Evolutionary conservation across 2,888 invertebrate genomes (phyloP).

Genomic region (Caenorhabditis plicata): DNA sequence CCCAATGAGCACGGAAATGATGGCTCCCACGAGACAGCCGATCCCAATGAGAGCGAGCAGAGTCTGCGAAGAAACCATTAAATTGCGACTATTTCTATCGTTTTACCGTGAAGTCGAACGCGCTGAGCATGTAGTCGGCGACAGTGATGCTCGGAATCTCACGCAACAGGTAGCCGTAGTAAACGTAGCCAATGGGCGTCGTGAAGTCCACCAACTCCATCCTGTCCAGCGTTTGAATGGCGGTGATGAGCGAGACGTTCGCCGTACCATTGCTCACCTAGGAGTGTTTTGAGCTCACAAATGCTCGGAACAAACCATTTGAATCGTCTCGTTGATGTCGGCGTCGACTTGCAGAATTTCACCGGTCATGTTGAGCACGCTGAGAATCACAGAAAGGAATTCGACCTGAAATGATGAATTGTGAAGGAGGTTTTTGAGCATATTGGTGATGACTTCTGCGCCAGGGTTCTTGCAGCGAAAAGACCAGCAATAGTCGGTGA

Average conservation of each 20-base stretch:
- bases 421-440: no score
- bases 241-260: slow-evolving; percentile 29
- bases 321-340: slow-evolving; percentile 22
- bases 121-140: slow-evolving; percentile 34
- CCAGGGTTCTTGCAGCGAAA: slow-evolving; percentile 36
- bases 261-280: slow-evolving; percentile 28
- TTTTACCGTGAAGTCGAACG: slow-evolving; percentile 29
- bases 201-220: slow-evolving; percentile 40
- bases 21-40: slow-evolving; percentile 19
- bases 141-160: slow-evolving; percentile 37
- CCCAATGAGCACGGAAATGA: slow-evolving; percentile 24
- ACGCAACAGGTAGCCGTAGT: slow-evolving; percentile 36
- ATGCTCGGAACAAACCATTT: slow-evolving; percentile 9
- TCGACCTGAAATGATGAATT: slow-evolving; percentile 12
- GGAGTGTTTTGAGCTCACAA: background rate
- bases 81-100: no score
- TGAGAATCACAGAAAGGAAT: slow-evolving; percentile 30
- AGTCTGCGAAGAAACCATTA: slow-evolving; percentile 12
- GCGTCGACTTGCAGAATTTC: slow-evolving; percentile 38
- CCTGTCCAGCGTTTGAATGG: slow-evolving; percentile 29
- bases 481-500: slow-evolving; percentile 33
- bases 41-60: slow-evolving; percentile 16
- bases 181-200: slow-evolving; percentile 31
- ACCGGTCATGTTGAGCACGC: slow-evolving; percentile 34
- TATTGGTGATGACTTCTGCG: no score